Evolutionary conservation across 2,113 vertebrate genomes (phyloP).

Genomic region (Leuciscus idus): DNA sequence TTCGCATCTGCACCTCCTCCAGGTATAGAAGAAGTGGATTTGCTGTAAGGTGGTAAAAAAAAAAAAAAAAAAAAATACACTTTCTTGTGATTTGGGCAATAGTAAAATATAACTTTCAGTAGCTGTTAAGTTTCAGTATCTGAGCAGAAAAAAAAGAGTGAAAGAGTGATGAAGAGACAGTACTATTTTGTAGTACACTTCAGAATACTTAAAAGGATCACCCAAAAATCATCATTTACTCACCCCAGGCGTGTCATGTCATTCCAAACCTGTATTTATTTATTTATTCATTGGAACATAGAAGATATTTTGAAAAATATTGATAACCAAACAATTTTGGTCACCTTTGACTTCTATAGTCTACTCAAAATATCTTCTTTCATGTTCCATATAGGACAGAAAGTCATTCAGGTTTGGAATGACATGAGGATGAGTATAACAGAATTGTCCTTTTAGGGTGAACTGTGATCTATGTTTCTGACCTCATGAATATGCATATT

Average conservation of each 20-base stretch:
- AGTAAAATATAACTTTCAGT: background rate
- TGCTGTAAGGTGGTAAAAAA: constrained; percentile 51
- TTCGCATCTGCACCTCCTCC: constrained; percentile 61
- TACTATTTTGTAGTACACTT: background rate
- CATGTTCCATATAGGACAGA: background rate
- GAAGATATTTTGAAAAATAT: background rate
- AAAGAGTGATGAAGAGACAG: background rate
- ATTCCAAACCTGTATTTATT: background rate
- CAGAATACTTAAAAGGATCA: background rate
- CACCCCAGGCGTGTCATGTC: too few species aligned
- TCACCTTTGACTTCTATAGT: background rate
- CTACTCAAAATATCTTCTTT: background rate
- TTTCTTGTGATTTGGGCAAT: background rate
- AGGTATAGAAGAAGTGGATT: constrained; percentile 55
- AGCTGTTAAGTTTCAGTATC: background rate
- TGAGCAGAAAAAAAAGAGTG: background rate
- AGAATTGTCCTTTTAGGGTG: too few species aligned
- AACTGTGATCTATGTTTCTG: background rate
- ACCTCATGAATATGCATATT: background rate
- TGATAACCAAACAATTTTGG: background rate
- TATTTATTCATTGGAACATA: background rate
- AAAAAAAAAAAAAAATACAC: background rate
- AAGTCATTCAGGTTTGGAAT: background rate
- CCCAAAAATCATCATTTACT: background rate
- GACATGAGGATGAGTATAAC: too few species aligned